A percentile compares a stretch with the other conserved stretches of the same genome.
phyloP scores from a whole-genome alignment of 2,888 invertebrate species.

The Cistogaster globosa region DNA sequence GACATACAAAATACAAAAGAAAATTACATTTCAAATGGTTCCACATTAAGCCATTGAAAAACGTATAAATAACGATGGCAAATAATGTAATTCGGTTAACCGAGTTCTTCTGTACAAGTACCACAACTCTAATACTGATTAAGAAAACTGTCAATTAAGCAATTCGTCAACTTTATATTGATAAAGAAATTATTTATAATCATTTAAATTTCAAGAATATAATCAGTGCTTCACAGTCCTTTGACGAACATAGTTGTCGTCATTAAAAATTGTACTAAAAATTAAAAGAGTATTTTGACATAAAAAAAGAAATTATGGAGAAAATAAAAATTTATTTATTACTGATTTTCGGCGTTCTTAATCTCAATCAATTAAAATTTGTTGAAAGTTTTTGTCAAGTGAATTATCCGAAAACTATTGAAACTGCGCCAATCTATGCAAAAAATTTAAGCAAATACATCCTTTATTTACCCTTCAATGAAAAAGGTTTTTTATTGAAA shows the following conservation, averaged over 20 bases:
- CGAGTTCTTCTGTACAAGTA: too few species aligned
- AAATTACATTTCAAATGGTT: too few species aligned
- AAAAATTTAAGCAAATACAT: slow-evolving; percentile 15
- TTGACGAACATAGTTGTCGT: neutral
- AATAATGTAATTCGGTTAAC: too few species aligned
- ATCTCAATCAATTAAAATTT: neutral
- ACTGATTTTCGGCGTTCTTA: neutral
- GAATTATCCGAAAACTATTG: slow-evolving; percentile 4
- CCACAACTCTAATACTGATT: too few species aligned
- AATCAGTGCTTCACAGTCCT: slow-evolving; percentile 3
- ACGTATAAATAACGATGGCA: too few species aligned
- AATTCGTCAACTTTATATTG: too few species aligned
- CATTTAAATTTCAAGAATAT: neutral
- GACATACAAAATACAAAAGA: too few species aligned
- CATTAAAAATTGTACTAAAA: too few species aligned
- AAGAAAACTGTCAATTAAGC: too few species aligned
- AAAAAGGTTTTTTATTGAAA: neutral
- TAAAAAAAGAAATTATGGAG: neutral
- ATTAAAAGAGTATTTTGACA: too few species aligned
- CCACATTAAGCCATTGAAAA: too few species aligned
- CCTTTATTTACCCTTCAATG: slow-evolving; percentile 27
- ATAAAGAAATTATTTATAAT: too few species aligned
- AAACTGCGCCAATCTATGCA: slow-evolving; percentile 33
- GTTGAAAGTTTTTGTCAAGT: slow-evolving; percentile 9
- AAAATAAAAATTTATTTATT: neutral